A percentile compares a stretch with the other conserved stretches of the same genome.
phyloP scores from a whole-genome alignment of 2,888 invertebrate genomes.

The Andrena camellia region DNA sequence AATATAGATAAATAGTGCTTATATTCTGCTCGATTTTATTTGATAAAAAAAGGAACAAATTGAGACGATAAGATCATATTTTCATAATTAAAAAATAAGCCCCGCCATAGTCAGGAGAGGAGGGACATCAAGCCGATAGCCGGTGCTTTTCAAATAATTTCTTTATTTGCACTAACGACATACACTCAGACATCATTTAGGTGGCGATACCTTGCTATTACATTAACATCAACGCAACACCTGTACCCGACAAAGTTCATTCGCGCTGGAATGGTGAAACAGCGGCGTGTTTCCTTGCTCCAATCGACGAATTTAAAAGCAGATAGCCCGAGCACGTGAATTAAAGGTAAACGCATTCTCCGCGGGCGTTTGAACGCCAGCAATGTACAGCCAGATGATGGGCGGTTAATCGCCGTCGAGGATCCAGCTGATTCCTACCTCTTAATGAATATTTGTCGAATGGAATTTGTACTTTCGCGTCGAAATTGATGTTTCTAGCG shows the following conservation, averaged over 20 bases:
- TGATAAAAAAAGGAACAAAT: no score
- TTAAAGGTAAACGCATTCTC: conserved; percentile 16
- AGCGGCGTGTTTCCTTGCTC: conserved; percentile 13
- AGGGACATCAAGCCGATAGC: not conserved
- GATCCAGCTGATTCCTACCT: not conserved
- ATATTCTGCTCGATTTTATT: no score
- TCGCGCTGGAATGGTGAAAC: conserved; percentile 42
- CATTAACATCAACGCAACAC: conserved; percentile 67
- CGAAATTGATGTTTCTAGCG: not conserved
- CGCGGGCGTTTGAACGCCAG: not conserved
- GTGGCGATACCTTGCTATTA: conserved; percentile 49
- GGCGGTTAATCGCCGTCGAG: not conserved
- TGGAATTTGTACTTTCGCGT: not conserved
- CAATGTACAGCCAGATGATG: not conserved
- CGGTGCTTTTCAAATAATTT: conserved; percentile 31
- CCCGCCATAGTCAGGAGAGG: not conserved
- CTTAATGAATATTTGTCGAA: conserved; percentile 9
- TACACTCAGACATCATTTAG: conserved; percentile 69
- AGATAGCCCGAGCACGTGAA: conserved; percentile 13
- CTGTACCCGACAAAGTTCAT: conserved; percentile 66
- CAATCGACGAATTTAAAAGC: conserved; percentile 43
- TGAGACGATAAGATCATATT: no score
- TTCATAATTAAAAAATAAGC: no score
- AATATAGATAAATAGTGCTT: no score
- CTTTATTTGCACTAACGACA: conserved; percentile 69